phyloP scores from a whole-genome alignment of 2,797 vertebrate species.

The Acanthurus leucopareius region DNA sequence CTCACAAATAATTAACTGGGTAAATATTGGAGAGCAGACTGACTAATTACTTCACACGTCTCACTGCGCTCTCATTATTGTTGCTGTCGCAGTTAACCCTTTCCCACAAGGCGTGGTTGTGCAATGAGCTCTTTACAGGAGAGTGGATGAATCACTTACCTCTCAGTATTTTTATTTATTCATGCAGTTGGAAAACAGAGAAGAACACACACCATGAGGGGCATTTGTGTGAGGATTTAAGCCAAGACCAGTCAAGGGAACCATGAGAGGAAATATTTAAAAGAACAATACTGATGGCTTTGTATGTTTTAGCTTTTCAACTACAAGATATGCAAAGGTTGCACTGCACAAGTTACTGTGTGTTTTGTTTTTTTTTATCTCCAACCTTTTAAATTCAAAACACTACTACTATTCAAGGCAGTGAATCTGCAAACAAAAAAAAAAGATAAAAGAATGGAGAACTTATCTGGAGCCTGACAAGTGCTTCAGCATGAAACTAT shows the following conservation, averaged over 20 bases:
- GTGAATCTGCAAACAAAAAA: neutral
- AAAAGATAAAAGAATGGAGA: neutral
- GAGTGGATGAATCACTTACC: slow-evolving; percentile 53
- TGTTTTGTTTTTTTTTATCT: no score
- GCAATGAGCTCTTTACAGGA: slow-evolving; percentile 54
- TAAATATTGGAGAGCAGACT: slow-evolving; percentile 89
- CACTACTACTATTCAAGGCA: neutral
- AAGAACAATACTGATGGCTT: slow-evolving; percentile 1
- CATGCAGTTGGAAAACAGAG: slow-evolving; percentile 37
- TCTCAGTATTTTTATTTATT: slow-evolving; percentile 42
- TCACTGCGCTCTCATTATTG: slow-evolving; percentile 88
- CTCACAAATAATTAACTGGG: slow-evolving; percentile 91
- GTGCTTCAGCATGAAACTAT: neutral
- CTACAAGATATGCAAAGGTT: neutral
- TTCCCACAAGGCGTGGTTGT: slow-evolving; percentile 62
- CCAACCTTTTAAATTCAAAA: no score
- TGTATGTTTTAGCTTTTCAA: slow-evolving; percentile 5
- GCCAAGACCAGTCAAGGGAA: slow-evolving; percentile 5
- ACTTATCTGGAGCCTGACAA: neutral
- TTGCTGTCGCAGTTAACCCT: slow-evolving; percentile 84
- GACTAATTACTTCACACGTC: slow-evolving; percentile 89
- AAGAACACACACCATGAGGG: slow-evolving; percentile 20
- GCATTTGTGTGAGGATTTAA: slow-evolving; percentile 25
- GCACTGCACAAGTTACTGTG: neutral
- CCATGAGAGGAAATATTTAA: slow-evolving; percentile 1